Conservation (phyloP, 2,797 vertebrate genomes). For the Onychomys arenicola region DNA sequence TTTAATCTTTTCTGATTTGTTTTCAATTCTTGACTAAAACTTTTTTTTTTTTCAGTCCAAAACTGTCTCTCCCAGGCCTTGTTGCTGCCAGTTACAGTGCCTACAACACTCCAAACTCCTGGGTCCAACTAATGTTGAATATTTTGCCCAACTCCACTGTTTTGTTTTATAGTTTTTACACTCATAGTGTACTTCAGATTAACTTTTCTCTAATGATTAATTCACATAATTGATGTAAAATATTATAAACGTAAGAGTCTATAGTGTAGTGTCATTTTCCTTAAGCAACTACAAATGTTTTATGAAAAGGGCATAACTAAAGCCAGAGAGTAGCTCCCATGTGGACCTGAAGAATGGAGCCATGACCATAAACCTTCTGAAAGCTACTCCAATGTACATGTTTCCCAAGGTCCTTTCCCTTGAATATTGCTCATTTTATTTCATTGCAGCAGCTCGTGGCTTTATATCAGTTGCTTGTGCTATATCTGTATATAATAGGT, state of each 20-base stretch:
- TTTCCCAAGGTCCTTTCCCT: not conserved
- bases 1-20: constrained; percentile 18
- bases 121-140: constrained; percentile 60
- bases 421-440: not conserved
- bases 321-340: not conserved
- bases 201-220: constrained; percentile 26
- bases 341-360: not conserved
- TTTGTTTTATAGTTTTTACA: constrained; percentile 18
- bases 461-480: constrained; percentile 12
- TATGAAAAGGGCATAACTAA: not conserved
- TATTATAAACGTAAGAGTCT: not conserved
- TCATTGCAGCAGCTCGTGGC: not conserved
- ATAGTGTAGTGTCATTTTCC: not conserved
- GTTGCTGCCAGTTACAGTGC: not conserved
- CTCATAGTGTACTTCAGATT: constrained; percentile 27
- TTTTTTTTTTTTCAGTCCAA: not conserved
- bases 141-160: constrained; percentile 71
- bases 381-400: not conserved
- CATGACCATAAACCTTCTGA: not conserved
- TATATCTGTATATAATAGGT: constrained; percentile 23
- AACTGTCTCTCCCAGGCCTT: not conserved
- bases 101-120: constrained; percentile 38
- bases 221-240: not conserved
- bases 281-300: not conserved
- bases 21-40: constrained; percentile 36